These are phyloP conservation scores for Cecropterus lyciades DNA, from an alignment of 1,140 invertebrate species.

Conservation along the genomic window DNA sequence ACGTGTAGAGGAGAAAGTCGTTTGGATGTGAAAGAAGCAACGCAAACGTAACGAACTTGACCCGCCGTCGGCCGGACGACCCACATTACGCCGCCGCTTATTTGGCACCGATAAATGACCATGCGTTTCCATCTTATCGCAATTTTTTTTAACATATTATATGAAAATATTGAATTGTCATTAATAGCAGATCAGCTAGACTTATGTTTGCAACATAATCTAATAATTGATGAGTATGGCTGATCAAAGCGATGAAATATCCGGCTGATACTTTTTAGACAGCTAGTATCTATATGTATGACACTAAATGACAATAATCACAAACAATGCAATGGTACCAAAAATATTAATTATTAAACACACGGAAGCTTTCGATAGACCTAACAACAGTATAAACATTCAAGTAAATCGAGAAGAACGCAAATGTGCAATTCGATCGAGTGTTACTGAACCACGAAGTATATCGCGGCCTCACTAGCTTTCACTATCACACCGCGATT, in stretches of 20 bases:
- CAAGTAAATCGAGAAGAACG: background rate
- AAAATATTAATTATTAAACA: background rate
- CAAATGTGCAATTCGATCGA: background rate
- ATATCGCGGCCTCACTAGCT: conserved; percentile 22
- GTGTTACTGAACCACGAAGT: conserved; percentile 11
- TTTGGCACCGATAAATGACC: conserved; percentile 47
- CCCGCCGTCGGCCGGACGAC: conserved; percentile 42
- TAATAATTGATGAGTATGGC: too few species aligned
- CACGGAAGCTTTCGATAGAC: background rate
- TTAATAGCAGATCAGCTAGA: too few species aligned
- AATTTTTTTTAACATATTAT: conserved; percentile 1
- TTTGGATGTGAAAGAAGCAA: conserved; percentile 25
- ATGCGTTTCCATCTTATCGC: conserved; percentile 25
- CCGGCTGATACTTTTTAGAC: too few species aligned
- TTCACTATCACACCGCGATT: conserved; percentile 39
- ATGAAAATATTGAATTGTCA: too few species aligned
- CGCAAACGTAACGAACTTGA: conserved; percentile 51
- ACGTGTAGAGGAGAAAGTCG: conserved; percentile 9
- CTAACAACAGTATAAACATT: background rate
- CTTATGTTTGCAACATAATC: too few species aligned
- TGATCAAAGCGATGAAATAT: too few species aligned
- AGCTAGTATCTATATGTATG: too few species aligned
- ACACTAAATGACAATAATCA: too few species aligned
- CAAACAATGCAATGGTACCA: too few species aligned
- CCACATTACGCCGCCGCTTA: conserved; percentile 38